Percentiles rank a stretch among this genome's conserved stretches.
Evolutionary conservation across 1,140 invertebrate genomes (phyloP).

Genomic region (Monochamus saltuarius): DNA sequence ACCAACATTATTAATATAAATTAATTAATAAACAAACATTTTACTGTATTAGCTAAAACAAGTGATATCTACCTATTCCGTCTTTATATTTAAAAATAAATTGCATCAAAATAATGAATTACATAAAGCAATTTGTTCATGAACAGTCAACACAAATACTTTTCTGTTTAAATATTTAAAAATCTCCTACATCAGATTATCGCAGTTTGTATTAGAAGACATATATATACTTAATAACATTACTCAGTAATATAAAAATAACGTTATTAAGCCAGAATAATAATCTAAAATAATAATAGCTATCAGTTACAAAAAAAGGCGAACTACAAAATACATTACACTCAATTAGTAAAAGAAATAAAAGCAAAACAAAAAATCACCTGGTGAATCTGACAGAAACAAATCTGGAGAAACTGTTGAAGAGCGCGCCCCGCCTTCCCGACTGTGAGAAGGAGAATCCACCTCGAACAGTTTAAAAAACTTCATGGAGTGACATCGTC

Average conservation of each 20-base stretch:
- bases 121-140: too few species aligned
- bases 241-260: background rate
- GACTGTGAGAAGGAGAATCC: slow-evolving; percentile 45
- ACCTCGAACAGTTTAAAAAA: slow-evolving; percentile 43
- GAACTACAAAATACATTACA: slow-evolving; percentile 15
- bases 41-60: too few species aligned
- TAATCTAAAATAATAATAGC: slow-evolving; percentile 5
- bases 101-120: too few species aligned
- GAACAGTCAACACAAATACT: too few species aligned
- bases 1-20: too few species aligned
- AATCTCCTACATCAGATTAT: too few species aligned
- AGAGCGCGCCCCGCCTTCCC: slow-evolving; percentile 45
- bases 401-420: slow-evolving; percentile 40
- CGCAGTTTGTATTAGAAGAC: too few species aligned
- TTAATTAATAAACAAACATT: too few species aligned
- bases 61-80: too few species aligned
- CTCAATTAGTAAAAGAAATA: slow-evolving; percentile 8
- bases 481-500: slow-evolving; percentile 31
- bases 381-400: slow-evolving; percentile 44
- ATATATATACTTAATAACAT: too few species aligned
- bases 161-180: too few species aligned
- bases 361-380: slow-evolving; percentile 38
- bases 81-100: too few species aligned
- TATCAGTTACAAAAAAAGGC: background rate
- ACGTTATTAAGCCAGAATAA: background rate